phyloP scores from a whole-genome alignment of 2,113 vertebrate species.

The Sitta europaea region DNA sequence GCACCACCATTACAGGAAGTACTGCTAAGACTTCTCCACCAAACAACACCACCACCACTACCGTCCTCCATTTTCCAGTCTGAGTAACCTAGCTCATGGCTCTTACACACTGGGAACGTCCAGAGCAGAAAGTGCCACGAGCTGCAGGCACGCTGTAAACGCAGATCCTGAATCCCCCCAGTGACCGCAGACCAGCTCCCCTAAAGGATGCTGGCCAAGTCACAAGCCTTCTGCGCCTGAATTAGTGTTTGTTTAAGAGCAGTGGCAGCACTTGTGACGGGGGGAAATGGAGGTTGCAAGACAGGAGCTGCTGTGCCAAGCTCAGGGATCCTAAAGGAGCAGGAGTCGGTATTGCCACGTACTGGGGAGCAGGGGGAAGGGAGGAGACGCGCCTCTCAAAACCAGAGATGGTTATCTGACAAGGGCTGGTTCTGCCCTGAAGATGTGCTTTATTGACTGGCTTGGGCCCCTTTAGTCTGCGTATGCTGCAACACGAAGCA shows the following conservation, averaged over 20 bases:
- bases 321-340: not conserved
- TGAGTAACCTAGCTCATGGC: slow-evolving; percentile 10
- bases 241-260: not conserved
- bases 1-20: slow-evolving; percentile 54
- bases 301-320: not conserved
- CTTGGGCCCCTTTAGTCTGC: not conserved
- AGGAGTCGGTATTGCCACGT: not conserved
- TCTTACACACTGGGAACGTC: not conserved
- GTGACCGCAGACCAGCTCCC: not conserved
- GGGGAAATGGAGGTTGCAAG: slow-evolving; percentile 34
- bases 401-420: not conserved
- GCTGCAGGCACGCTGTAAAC: not conserved
- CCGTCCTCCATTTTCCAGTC: slow-evolving; percentile 62
- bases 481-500: not conserved
- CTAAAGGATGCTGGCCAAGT: slow-evolving; percentile 9
- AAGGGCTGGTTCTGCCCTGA: not conserved
- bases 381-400: not conserved
- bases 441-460: not conserved
- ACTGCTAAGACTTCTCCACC: slow-evolving; percentile 8
- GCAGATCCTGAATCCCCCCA: not conserved
- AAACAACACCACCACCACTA: not conserved
- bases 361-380: not conserved
- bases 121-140: not conserved
- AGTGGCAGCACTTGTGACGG: not conserved
- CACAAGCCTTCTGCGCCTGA: not conserved